Evolutionary conservation across 1,140 invertebrate species (phyloP).

Genomic region (Druon quercuslanigerum): DNA sequence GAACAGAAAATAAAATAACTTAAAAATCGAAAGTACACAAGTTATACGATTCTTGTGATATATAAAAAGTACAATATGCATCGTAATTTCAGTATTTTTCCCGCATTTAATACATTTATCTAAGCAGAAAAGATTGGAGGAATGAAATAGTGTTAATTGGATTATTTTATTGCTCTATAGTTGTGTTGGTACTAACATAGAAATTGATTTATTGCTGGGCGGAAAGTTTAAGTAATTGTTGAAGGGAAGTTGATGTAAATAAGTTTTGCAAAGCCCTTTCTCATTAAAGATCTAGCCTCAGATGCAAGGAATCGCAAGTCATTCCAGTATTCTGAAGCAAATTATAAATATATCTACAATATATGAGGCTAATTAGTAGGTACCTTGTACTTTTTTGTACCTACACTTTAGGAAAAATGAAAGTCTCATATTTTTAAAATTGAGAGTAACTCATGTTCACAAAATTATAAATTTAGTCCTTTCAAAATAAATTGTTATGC

Average conservation of each 20-base stretch:
- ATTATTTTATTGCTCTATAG: not conserved
- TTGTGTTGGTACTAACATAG: not conserved
- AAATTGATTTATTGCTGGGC: slow-evolving; percentile 10
- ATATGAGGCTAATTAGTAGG: not conserved
- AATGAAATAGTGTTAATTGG: not conserved
- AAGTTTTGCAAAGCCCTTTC: slow-evolving; percentile 6
- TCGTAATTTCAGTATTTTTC: not conserved
- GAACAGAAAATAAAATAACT: not conserved
- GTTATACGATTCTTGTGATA: not conserved
- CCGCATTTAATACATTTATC: not conserved
- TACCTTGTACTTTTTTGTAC: no score
- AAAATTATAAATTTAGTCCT: not conserved
- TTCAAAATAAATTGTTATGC: not conserved
- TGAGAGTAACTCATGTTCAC: no score
- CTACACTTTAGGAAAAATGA: not conserved
- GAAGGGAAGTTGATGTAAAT: slow-evolving; percentile 1
- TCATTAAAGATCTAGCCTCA: not conserved
- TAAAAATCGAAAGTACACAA: slow-evolving; percentile 10
- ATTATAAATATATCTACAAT: slow-evolving; percentile 1
- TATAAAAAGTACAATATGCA: not conserved
- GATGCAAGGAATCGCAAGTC: slow-evolving; percentile 3
- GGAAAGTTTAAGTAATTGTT: not conserved
- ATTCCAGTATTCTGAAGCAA: not conserved
- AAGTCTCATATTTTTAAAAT: no score
- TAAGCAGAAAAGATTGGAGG: not conserved